phyloP scores from a whole-genome alignment of 2,888 invertebrate species.

The Dynastes grantii region DNA sequence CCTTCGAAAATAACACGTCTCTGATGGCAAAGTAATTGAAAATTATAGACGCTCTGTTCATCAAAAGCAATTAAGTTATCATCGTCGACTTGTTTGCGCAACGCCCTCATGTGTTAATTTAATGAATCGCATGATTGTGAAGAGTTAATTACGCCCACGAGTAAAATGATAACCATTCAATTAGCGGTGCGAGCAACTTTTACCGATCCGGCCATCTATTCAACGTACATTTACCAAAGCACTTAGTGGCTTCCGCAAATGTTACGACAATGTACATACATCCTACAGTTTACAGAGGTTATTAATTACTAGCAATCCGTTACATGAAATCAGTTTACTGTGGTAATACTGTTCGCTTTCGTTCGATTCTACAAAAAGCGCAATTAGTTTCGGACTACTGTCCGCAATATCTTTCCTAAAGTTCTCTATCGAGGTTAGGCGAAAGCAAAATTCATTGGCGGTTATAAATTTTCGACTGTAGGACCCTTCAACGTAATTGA shows the following conservation, averaged over 20 bases:
- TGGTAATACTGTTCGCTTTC: background rate
- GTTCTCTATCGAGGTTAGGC: background rate
- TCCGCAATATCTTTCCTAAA: slow-evolving; percentile 4
- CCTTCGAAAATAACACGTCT: too few species aligned
- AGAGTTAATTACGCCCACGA: background rate
- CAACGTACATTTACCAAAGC: background rate
- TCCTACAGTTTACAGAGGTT: slow-evolving; percentile 1
- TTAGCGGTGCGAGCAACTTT: background rate
- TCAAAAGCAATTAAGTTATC: too few species aligned
- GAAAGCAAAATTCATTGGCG: slow-evolving; percentile 1
- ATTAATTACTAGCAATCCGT: slow-evolving; percentile 14
- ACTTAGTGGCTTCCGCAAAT: background rate
- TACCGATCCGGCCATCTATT: slow-evolving; percentile 12
- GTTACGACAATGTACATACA: too few species aligned
- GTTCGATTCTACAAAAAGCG: background rate
- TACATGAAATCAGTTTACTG: background rate
- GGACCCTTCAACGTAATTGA: background rate
- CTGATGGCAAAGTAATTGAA: too few species aligned
- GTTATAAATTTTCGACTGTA: slow-evolving; percentile 4
- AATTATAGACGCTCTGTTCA: too few species aligned
- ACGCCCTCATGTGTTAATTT: background rate
- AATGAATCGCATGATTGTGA: background rate
- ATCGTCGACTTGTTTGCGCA: too few species aligned
- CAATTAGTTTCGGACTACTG: slow-evolving; percentile 3
- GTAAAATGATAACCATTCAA: slow-evolving; percentile 15